Evolutionary conservation across 2,888 invertebrate species (phyloP), one percentile per base, ranked within the genome.

Genomic region (Thumatha senex): DNA sequence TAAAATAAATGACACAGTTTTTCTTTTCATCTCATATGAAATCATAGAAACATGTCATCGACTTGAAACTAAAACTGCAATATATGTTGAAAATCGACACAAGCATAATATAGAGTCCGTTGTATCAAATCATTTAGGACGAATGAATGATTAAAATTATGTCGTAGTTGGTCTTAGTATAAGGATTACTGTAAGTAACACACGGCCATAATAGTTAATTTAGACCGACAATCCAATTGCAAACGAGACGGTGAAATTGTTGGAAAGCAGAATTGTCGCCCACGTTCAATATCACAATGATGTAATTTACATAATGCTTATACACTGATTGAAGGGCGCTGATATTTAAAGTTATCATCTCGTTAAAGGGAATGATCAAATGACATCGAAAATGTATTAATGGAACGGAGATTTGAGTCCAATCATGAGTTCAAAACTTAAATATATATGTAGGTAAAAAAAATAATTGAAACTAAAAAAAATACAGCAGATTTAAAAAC

Each of bases 201-300:
- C 49, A 53, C 36, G 14, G 29, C 57, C 42, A 60, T 64, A 53
- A 54, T 57, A 67, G 53, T 67, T 67, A 63, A 67, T 67, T 56
- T 58, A 14, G 40, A 40, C 44, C 29, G 24, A 35, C 46, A 65
- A 58, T 61, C 61, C 64, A 63, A 63, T 65, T 63, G 64, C 64
- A 61, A 67, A 58, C 51, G 31, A 56, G 59, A 58, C 58, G 58
- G 63, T 56, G 68, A 70, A 70, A 65, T 63, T 68, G 50, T 50
- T 56, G 55, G 72, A 74, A 73, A 74, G 70, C 52, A 54, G 56
- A 53, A 56, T 63, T 53, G 45, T 41, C 63, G 55, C 74, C 75
- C 63, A 74, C 75, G 45, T 41, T 35, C 24, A 54, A 52, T 56
- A 69, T 63, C 54, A 69, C 67, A 68, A 73, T 67, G 43, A 61